A percentile compares a stretch with the other conserved stretches of the same genome.
phyloP scores from a whole-genome alignment of 2,113 vertebrate species.

The Felis chaus region DNA sequence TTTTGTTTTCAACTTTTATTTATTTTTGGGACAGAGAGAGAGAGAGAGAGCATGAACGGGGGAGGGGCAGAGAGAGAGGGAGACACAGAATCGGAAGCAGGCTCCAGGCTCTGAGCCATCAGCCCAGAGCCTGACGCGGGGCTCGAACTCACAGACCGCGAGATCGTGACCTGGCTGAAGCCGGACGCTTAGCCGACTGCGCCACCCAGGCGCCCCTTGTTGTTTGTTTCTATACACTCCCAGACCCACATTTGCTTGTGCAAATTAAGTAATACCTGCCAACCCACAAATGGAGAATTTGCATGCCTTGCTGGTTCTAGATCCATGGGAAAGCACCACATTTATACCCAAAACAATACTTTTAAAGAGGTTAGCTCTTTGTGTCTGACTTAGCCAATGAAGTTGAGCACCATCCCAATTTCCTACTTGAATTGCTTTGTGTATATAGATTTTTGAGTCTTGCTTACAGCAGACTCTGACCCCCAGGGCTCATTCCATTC shows the following conservation, averaged over 20 bases:
- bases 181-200: no score
- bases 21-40: no score
- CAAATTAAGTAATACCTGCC: background rate
- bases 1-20: no score
- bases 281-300: background rate
- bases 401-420: background rate
- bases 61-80: no score
- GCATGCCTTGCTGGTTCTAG: background rate
- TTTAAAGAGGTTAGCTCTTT: background rate
- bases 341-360: background rate
- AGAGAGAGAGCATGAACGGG: no score
- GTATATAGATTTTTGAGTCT: background rate
- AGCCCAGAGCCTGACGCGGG: no score
- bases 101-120: no score
- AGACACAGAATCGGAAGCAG: no score
- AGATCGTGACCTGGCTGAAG: no score
- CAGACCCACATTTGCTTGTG: background rate
- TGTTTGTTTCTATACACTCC: background rate
- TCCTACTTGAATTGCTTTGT: background rate
- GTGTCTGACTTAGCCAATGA: background rate
- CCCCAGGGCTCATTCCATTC: rapidly evolving
- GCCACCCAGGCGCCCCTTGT: no score
- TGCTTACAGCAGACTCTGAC: background rate
- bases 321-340: background rate
- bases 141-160: no score